Conservation (phyloP, 2,797 vertebrate species). For the Distichodus sexfasciatus region DNA sequence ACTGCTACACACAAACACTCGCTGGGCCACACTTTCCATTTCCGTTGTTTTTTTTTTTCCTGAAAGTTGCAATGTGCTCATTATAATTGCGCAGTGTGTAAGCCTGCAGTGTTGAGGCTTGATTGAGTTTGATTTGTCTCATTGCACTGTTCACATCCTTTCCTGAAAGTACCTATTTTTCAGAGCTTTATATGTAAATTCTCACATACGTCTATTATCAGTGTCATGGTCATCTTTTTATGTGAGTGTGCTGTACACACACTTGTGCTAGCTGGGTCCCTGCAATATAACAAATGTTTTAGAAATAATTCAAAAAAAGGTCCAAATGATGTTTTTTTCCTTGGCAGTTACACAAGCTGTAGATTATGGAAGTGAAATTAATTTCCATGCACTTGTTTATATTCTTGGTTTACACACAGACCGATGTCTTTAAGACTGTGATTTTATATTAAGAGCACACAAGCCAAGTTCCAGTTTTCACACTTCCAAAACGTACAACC, state of each 20-base stretch:
- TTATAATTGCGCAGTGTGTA: conserved; percentile 45
- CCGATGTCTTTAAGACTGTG: too few species aligned
- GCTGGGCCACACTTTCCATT: conserved; percentile 29
- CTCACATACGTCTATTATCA: not conserved
- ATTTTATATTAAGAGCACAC: too few species aligned
- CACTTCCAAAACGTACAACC: not conserved
- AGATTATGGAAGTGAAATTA: too few species aligned
- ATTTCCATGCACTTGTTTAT: too few species aligned
- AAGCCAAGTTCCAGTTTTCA: too few species aligned
- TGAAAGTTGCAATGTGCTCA: conserved; percentile 10
- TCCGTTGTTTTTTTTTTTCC: conserved; percentile 1
- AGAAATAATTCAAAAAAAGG: not conserved
- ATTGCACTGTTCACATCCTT: conserved; percentile 16
- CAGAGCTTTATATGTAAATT: conserved; percentile 43
- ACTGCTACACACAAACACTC: conserved; percentile 25
- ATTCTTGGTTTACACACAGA: too few species aligned
- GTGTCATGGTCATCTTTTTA: not conserved
- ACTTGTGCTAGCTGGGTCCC: not conserved
- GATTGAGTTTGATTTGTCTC: conserved; percentile 35
- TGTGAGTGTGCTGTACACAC: not conserved
- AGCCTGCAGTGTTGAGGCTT: conserved; percentile 47
- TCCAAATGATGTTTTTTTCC: not conserved
- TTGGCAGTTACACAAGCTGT: too few species aligned
- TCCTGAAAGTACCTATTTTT: conserved; percentile 37
- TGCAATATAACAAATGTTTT: conserved; percentile 17